Evolutionary conservation across 2,113 vertebrate genomes (phyloP).

Genomic region (Heliornis fulica): DNA sequence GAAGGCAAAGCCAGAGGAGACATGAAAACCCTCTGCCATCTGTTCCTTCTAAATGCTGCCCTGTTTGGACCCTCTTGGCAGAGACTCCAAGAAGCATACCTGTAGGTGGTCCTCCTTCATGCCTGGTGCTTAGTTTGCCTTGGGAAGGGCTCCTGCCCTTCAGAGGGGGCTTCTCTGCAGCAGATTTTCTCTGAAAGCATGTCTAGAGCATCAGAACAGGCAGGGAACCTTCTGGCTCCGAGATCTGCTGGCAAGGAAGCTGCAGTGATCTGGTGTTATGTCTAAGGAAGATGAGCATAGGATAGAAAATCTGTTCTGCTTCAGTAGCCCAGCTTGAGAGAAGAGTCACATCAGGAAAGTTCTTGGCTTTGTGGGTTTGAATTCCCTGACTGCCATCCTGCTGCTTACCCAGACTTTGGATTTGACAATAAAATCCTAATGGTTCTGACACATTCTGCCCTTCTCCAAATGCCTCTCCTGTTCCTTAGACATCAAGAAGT

Average conservation of each 20-base stretch:
- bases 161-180: neutral
- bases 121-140: neutral
- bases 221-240: neutral
- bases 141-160: neutral
- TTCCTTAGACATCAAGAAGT: neutral
- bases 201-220: neutral
- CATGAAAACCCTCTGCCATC: neutral
- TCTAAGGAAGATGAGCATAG: neutral
- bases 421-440: neutral
- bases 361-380: neutral
- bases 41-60: neutral
- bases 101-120: neutral
- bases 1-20: neutral
- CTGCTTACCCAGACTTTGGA: neutral
- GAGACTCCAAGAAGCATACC: neutral
- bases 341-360: neutral
- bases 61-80: neutral
- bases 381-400: neutral
- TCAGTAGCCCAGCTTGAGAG: neutral
- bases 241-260: neutral
- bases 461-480: neutral
- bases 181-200: neutral
- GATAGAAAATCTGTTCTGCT: neutral
- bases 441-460: neutral
- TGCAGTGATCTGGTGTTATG: neutral